Percentiles rank a stretch among this genome's conserved stretches.
Evolutionary conservation across 2,113 vertebrate species (phyloP).

Genomic region (Lampris megalopsis): DNA sequence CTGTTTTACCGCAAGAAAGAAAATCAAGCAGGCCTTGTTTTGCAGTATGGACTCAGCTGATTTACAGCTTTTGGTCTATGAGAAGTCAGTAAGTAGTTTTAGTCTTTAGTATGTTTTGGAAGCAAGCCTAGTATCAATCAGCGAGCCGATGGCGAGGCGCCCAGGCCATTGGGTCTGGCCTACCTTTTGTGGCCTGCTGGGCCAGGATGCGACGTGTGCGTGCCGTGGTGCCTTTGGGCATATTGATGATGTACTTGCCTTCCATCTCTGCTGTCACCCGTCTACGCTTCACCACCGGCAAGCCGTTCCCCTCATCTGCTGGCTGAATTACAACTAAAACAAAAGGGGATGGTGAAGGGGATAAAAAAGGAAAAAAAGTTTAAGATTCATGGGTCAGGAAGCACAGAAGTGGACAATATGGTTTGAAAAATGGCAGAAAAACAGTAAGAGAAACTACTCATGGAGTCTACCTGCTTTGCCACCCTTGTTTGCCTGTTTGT

Average conservation of each 20-base stretch:
- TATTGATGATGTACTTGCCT: conserved; percentile 95
- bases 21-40: not conserved
- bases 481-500: conserved; percentile 84
- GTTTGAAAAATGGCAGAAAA: not conserved
- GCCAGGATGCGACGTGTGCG: conserved; percentile 92
- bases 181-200: conserved; percentile 93
- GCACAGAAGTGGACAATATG: not conserved
- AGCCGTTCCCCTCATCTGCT: conserved; percentile 76
- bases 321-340: conserved; percentile 72
- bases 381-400: not conserved
- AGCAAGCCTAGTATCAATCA: conserved; percentile 10
- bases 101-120: conserved; percentile 37
- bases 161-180: conserved; percentile 57
- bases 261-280: conserved; percentile 96
- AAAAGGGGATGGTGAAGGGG: not conserved
- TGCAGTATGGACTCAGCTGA: not conserved
- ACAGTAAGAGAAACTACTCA: not conserved
- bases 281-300: conserved; percentile 83
- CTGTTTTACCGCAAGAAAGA: conserved; percentile 1
- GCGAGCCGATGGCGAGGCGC: conserved; percentile 39
- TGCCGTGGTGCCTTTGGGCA: conserved; percentile 95
- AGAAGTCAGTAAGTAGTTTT: conserved; percentile 4
- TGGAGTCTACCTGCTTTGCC: conserved; percentile 83
- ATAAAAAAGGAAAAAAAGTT: not conserved
- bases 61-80: conserved; percentile 19